Evolutionary conservation across 2,113 vertebrate species (phyloP).

Genomic region (Vidua chalybeata): DNA sequence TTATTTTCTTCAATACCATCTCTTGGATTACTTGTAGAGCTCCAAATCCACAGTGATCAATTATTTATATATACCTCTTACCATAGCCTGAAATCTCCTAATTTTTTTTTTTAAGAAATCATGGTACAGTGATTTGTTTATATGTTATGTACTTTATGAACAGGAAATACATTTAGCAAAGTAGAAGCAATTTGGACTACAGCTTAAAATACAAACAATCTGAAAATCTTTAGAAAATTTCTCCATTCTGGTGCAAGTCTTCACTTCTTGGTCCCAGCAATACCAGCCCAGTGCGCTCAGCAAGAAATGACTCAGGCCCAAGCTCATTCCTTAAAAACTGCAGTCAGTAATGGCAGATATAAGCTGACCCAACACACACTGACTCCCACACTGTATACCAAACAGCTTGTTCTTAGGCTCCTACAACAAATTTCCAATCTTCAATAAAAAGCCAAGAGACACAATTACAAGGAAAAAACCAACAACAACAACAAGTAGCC

Average conservation of each 20-base stretch:
- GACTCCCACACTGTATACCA: neutral
- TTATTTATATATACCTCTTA: neutral
- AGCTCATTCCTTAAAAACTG: neutral
- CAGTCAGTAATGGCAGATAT: neutral
- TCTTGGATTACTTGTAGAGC: neutral
- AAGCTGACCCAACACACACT: neutral
- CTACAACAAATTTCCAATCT: neutral
- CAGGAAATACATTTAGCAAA: neutral
- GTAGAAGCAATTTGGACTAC: neutral
- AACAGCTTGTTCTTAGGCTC: neutral
- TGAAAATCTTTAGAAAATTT: neutral
- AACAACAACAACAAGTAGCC: rapidly evolving
- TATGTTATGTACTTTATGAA: neutral
- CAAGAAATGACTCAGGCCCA: neutral
- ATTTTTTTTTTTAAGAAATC: neutral
- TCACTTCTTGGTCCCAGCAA: neutral
- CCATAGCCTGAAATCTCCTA: neutral
- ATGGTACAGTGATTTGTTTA: neutral
- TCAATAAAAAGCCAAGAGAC: neutral
- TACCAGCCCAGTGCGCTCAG: neutral
- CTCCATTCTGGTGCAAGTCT: neutral
- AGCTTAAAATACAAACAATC: neutral
- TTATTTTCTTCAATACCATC: neutral
- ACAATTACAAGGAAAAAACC: neutral
- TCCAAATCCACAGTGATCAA: neutral